Base-by-base conservation (phyloP, 2,888 invertebrate genomes). In the Globia sparganii region DNA sequence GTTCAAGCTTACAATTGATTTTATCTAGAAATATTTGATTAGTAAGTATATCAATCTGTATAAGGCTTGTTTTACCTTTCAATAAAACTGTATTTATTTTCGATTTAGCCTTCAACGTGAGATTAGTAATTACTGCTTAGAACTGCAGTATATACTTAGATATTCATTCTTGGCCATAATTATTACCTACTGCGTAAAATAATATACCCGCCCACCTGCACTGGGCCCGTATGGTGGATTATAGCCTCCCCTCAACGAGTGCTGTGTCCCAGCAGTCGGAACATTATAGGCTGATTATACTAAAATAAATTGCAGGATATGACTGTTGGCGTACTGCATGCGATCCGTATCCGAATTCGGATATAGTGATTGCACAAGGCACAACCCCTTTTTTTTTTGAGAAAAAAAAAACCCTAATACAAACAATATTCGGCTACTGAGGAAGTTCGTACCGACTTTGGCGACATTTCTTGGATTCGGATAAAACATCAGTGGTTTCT, bases 21-120 rank as follows among this genome's bases (percentile, higher is more conserved):
- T 49, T 31, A 61, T 53, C 43, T 25, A 69, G 31, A 67, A 61
- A 37, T 62, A 31, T 2, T 58, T 31, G 15, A 31, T 31, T 64
- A 28, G 8, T 28, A 43, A 28, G 8, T 28, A 43, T 58, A 43
- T n/a, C 5, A 6, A 59, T 0, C 53, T 15, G 4, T 78, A 4
- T 65, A 69, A 0, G 9, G 28, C 37, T 49, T 53, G 25, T 53
- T 25, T 21, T 40, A 31, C 6, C 46, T 78, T 49, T 28, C 15
- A 61, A 56, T 71, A 53, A 37, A 61, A 11, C 25, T 9, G 28
- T 34, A 25, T 11, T 61, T 59, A 43, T 53, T 53, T 66, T 40
- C 0, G 40, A 61, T 68, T 64, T 46, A 68, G 4, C 61, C 61
- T 58, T 73, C 61, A 70, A 46, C 58, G 43, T 40, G n/a, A 77